Conservation (phyloP, 64 coral and sea anemone species). For the Trachythela sp. region DNA sequence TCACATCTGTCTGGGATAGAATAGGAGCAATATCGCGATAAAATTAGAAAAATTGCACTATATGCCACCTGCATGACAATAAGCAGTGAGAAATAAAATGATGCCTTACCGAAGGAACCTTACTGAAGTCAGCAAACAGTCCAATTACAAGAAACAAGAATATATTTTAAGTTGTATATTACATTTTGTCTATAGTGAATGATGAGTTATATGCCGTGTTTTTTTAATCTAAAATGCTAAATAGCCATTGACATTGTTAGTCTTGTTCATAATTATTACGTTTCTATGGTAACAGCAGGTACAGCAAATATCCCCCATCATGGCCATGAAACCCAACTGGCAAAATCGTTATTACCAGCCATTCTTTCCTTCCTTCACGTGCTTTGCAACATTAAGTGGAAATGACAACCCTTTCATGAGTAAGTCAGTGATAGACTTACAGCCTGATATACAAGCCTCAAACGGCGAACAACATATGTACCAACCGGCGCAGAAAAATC, state of each 20-base stretch:
- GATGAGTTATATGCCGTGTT: too few relatives aligned
- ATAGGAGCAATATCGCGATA: too few relatives aligned
- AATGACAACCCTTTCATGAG: conserved; percentile 65
- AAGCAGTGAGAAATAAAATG: too few relatives aligned
- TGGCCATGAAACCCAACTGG: background rate
- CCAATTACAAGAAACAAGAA: too few relatives aligned
- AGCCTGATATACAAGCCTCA: conserved; percentile 66
- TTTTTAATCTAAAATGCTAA: too few relatives aligned
- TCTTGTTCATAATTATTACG: background rate
- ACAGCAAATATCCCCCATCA: background rate
- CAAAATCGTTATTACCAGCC: conserved; percentile 37
- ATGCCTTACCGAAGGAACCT: too few relatives aligned
- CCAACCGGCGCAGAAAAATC: conserved; percentile 78
- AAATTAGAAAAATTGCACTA: too few relatives aligned
- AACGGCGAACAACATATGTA: conserved; percentile 75
- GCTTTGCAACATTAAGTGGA: conserved; percentile 62
- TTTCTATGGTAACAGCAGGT: background rate
- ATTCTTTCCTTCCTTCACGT: conserved; percentile 69
- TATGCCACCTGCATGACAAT: too few relatives aligned
- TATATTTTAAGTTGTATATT: too few relatives aligned
- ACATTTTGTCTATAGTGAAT: too few relatives aligned
- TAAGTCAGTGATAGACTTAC: conserved; percentile 55
- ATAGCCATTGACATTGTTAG: background rate
- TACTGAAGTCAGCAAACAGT: too few relatives aligned
- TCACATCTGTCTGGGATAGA: too few relatives aligned